Conservation (phyloP, 1,140 invertebrate genomes). For the Diabrotica undecimpunctata region DNA sequence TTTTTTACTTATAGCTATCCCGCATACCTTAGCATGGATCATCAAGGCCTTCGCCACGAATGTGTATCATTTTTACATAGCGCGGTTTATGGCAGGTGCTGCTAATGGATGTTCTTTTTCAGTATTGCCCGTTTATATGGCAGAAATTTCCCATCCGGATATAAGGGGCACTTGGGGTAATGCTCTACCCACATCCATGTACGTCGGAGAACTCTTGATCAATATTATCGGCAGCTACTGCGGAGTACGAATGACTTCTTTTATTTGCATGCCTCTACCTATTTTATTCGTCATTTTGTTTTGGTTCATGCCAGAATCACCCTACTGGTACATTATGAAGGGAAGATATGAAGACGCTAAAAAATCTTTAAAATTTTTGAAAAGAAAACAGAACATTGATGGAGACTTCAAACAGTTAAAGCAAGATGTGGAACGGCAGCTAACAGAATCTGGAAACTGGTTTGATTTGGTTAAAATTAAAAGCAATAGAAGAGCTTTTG, state of each 20-base stretch:
- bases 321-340: slow-evolving; percentile 34
- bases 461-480: slow-evolving; percentile 32
- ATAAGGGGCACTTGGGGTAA: slow-evolving; percentile 58
- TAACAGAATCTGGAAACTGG: slow-evolving; percentile 32
- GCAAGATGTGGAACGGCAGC: slow-evolving; percentile 33
- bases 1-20: slow-evolving; percentile 27
- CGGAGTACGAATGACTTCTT: slow-evolving; percentile 21
- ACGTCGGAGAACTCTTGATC: slow-evolving; percentile 50
- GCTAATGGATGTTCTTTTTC: slow-evolving; percentile 37
- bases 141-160: slow-evolving; percentile 61
- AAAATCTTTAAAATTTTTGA: slow-evolving; percentile 50
- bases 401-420: slow-evolving; percentile 33
- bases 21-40: slow-evolving; percentile 28
- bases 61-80: slow-evolving; percentile 28
- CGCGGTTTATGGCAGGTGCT: slow-evolving; percentile 34
- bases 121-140: slow-evolving; percentile 56
- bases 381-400: slow-evolving; percentile 32
- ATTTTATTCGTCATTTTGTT: slow-evolving; percentile 14
- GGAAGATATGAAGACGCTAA: slow-evolving; percentile 12
- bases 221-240: slow-evolving; percentile 46
- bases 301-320: slow-evolving; percentile 39
- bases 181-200: slow-evolving; percentile 49
- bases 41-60: slow-evolving; percentile 25
- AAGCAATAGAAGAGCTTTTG: slow-evolving; percentile 36
- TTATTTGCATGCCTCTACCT: slow-evolving; percentile 17